Conservation (phyloP, 2,888 invertebrate genomes). For the Agrotis exclamationis region DNA sequence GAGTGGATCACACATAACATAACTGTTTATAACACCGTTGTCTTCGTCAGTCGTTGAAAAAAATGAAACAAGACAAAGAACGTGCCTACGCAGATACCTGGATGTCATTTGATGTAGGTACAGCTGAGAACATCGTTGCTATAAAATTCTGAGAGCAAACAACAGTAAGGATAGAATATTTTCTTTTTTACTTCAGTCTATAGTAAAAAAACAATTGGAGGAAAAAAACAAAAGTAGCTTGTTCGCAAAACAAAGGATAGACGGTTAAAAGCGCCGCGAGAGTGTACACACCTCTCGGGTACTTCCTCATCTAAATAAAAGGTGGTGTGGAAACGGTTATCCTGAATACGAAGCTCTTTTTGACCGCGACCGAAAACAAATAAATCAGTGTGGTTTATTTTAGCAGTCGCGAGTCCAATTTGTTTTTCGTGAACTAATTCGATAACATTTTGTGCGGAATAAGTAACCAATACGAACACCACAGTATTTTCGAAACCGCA, state of each 20-base stretch:
- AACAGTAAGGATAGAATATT: conserved; percentile 51
- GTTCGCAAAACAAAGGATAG: conserved; percentile 57
- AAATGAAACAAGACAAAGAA: conserved; percentile 34
- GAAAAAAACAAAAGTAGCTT: conserved; percentile 61
- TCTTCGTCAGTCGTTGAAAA: conserved; percentile 25
- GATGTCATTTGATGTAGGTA: conserved; percentile 23
- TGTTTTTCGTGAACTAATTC: conserved; percentile 59
- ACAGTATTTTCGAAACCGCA: conserved; percentile 12
- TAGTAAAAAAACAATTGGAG: conserved; percentile 58
- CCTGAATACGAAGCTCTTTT: conserved; percentile 58
- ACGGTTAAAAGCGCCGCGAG: conserved; percentile 41
- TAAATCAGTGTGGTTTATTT: conserved; percentile 62
- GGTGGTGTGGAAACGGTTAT: conserved; percentile 62
- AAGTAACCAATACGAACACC: conserved; percentile 31
- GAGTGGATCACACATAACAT: background rate
- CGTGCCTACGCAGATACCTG: conserved; percentile 20
- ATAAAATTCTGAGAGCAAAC: conserved; percentile 47
- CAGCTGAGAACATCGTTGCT: conserved; percentile 33
- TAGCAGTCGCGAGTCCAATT: conserved; percentile 41
- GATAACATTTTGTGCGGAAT: conserved; percentile 45
- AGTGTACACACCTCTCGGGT: conserved; percentile 56
- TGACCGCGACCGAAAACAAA: conserved; percentile 64
- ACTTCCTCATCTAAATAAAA: conserved; percentile 66
- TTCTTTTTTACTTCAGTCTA: conserved; percentile 48
- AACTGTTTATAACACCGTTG: conserved; percentile 17